Conservation (phyloP, 1,140 invertebrate genomes). For the Achatina immaculata region DNA sequence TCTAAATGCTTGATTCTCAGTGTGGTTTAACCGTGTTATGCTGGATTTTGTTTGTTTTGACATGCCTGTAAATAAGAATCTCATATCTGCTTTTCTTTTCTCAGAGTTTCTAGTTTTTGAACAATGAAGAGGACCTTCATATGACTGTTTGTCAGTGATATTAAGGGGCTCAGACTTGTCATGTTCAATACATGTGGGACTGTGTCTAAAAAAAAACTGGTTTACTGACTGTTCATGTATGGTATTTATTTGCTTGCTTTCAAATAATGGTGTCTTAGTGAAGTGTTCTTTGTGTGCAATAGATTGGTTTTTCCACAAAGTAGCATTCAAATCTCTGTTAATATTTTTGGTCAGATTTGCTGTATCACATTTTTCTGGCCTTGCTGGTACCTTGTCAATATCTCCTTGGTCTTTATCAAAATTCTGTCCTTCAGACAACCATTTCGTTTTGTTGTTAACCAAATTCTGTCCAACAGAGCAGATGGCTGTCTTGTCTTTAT, state of each 20-base stretch:
- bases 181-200: background rate
- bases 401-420: background rate
- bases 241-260: background rate
- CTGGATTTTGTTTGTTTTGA: background rate
- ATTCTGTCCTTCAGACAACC: no score
- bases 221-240: background rate
- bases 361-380: background rate
- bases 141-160: background rate
- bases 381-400: background rate
- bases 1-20: background rate
- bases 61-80: background rate
- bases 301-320: background rate
- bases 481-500: background rate
- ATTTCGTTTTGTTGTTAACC: no score
- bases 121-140: background rate
- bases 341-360: background rate
- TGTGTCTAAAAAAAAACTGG: background rate
- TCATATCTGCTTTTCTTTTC: conserved; percentile 24
- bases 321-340: background rate
- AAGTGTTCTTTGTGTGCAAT: background rate
- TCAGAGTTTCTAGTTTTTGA: background rate
- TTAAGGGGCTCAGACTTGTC: background rate
- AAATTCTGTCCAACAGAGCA: background rate
- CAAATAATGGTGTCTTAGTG: background rate
- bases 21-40: background rate